These are phyloP conservation scores for Epistrophella euchroma DNA, from an alignment of 2,888 invertebrate genomes.

Conservation along the genomic window DNA sequence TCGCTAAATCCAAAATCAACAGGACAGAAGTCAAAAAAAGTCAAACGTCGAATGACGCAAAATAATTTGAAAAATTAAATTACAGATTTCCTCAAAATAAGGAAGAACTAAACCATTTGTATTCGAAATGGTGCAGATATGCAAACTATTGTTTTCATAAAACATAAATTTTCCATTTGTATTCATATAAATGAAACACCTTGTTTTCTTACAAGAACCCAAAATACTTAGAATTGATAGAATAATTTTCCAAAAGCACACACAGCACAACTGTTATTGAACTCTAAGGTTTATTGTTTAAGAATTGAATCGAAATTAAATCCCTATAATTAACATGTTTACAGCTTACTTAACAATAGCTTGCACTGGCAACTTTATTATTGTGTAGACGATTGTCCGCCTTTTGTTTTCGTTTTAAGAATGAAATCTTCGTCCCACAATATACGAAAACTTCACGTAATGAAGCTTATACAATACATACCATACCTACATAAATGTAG, in stretches of 20 bases:
- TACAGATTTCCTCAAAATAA: no score
- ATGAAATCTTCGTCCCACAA: not conserved
- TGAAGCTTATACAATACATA: not conserved
- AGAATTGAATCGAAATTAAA: slow-evolving; percentile 36
- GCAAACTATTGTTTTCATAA: no score
- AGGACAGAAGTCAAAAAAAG: no score
- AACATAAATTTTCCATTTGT: not conserved
- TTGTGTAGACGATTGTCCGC: not conserved
- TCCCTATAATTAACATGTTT: slow-evolving; percentile 47
- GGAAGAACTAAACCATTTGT: no score
- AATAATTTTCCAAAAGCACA: not conserved
- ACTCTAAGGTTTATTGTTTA: slow-evolving; percentile 9
- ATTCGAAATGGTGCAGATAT: no score
- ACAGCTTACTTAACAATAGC: not conserved
- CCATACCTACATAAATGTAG: no score
- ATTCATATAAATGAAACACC: not conserved
- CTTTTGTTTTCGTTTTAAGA: not conserved
- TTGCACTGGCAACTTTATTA: slow-evolving; percentile 47
- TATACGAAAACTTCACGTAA: slow-evolving; percentile 19
- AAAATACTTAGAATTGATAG: not conserved
- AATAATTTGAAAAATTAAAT: no score
- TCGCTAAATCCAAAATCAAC: no score
- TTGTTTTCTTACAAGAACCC: not conserved
- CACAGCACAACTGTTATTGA: not conserved
- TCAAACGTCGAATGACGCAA: no score